Evolutionary conservation across 2,888 invertebrate species (phyloP).

Genomic region (Acutogordius australiensis): DNA sequence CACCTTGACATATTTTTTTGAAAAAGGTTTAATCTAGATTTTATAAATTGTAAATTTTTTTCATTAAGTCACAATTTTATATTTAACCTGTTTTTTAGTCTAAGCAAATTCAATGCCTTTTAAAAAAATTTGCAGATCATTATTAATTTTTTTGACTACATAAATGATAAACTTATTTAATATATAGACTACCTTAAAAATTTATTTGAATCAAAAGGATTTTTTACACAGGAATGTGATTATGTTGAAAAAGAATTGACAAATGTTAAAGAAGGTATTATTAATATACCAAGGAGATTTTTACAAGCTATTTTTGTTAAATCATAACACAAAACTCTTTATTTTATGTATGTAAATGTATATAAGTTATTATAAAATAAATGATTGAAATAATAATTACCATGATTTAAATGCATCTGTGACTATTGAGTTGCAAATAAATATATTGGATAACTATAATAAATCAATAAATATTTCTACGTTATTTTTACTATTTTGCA

Average conservation of each 20-base stretch:
- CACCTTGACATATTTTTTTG: not conserved
- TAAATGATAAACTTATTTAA: not conserved
- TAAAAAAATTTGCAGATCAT: not conserved
- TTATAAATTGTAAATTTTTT: not conserved
- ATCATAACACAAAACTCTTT: not conserved
- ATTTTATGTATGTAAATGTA: no score
- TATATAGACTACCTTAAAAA: not conserved
- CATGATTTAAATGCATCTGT: no score
- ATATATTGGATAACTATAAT: no score
- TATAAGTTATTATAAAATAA: no score
- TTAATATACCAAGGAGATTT: not conserved
- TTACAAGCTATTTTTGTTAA: constrained; percentile 8
- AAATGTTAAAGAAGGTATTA: not conserved
- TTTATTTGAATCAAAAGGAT: not conserved
- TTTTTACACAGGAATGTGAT: not conserved
- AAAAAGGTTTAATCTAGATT: not conserved
- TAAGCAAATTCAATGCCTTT: not conserved
- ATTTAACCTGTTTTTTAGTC: not conserved
- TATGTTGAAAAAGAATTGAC: not conserved
- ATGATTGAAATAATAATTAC: no score
- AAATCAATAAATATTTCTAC: no score
- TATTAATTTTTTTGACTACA: not conserved
- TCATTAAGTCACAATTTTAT: not conserved
- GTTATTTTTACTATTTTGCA: no score
- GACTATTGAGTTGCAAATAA: no score